Evolutionary conservation across 2,888 invertebrate genomes (phyloP), one percentile per base, ranked within the genome.

Genomic region (Cryptocheilus praepositus): DNA sequence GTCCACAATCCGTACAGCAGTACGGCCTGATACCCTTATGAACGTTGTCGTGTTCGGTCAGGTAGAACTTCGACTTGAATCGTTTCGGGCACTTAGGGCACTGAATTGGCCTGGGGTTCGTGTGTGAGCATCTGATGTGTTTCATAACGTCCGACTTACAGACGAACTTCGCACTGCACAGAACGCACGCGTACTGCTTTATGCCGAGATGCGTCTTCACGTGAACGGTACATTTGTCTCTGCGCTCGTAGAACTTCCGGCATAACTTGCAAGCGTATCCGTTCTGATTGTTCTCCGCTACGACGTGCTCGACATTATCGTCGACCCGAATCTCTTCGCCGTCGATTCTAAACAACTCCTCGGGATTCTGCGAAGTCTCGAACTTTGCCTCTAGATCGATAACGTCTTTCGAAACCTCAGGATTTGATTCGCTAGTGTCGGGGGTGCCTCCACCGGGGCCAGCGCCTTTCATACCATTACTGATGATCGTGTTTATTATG

Each of bases 111-210:
- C 88, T 77, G 2, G 89, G 89, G 79, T 89, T 89, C 2, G 88
- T 89, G 59, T 89, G 89, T 3, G 89, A 88, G 54, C 88, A 89
- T 66, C 89, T 79, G 5, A 89, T 89, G 65, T 89, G 89, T 57
- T 89, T 89, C 86, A 89, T 88, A 3, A 89, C 88, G 64, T 89
- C 88, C 4, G 88, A 88, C 54, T 89, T 89, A 60, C 88, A 89
- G 18, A 89, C 88, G 58, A 89, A 88, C 67, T 86, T 88, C 0
- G 88, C 87, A 51, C 84, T 85, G 43, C 88, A 88, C 0, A 88
- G 67, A n/a, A 85, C 85, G 56, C 88, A 88, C 1, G 86, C 83
- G 57, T 84, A 89, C 49, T 89, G 89, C 54, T 88, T 89, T 36
- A 89, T 89, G 0, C 88, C 88, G 0, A 88, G 80, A 59, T 88